phyloP scores from a whole-genome alignment of 2,888 invertebrate species.

The Geotrupes spiniger region DNA sequence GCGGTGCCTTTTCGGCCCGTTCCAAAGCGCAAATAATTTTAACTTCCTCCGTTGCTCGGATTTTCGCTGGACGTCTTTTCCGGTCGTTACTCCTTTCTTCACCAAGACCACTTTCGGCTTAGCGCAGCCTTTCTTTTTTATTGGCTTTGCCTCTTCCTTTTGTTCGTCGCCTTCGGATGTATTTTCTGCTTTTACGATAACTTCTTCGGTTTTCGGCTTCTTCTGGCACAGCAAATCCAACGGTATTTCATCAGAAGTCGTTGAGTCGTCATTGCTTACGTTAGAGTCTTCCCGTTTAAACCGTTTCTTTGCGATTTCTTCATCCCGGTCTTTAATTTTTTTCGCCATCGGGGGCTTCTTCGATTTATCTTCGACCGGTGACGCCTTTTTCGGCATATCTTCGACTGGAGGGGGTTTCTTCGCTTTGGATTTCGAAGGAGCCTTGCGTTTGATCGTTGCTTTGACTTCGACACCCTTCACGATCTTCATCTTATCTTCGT shows the following conservation, averaged over 20 bases:
- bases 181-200: slow-evolving; percentile 6
- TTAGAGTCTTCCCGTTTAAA: background rate
- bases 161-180: background rate
- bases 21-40: slow-evolving; percentile 68
- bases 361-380: background rate
- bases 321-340: background rate
- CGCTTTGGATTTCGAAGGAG: slow-evolving; percentile 14
- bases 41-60: slow-evolving; percentile 49
- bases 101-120: slow-evolving; percentile 18
- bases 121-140: slow-evolving; percentile 11
- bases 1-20: slow-evolving; percentile 76
- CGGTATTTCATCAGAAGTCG: slow-evolving; percentile 24
- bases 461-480: slow-evolving; percentile 10
- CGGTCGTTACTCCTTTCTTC: slow-evolving; percentile 19
- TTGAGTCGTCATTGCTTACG: slow-evolving; percentile 19
- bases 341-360: slow-evolving; percentile 1
- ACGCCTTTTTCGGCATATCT: too few relatives aligned
- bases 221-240: slow-evolving; percentile 21
- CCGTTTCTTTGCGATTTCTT: slow-evolving; percentile 1
- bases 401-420: too few relatives aligned
- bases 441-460: slow-evolving; percentile 1
- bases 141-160: slow-evolving; percentile 11
- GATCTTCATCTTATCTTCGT: slow-evolving; percentile 6
- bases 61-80: slow-evolving; percentile 25
- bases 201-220: slow-evolving; percentile 12